Conservation (phyloP, 2,113 vertebrate species). For the Drymodes brunneopygia region DNA sequence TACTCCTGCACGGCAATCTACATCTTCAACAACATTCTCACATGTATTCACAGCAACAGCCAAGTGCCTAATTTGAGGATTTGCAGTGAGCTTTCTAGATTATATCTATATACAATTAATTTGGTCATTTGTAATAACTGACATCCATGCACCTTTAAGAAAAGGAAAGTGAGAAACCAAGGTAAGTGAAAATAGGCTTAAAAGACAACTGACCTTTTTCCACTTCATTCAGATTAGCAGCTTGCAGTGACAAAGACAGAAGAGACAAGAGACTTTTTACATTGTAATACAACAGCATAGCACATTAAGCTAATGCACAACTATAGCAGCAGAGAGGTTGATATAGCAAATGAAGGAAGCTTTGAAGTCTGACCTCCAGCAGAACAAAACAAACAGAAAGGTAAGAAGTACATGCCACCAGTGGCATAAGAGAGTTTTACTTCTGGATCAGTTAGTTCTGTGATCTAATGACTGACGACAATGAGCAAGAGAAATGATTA, state of each 20-base stretch:
- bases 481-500: slow-evolving; percentile 37
- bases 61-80: neutral
- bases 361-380: slow-evolving; percentile 61
- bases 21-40: neutral
- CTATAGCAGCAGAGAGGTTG: slow-evolving; percentile 71
- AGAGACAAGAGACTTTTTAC: slow-evolving; percentile 86
- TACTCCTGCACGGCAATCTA: neutral
- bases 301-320: slow-evolving; percentile 73
- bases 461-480: neutral
- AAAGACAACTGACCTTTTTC: slow-evolving; percentile 98
- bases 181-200: slow-evolving; percentile 73
- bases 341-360: slow-evolving; percentile 52
- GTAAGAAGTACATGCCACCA: neutral
- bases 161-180: slow-evolving; percentile 57
- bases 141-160: slow-evolving; percentile 60
- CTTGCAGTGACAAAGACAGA: slow-evolving; percentile 87
- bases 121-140: neutral
- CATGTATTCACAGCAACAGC: neutral
- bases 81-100: slow-evolving; percentile 28
- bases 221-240: slow-evolving; percentile 99
- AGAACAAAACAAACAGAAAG: slow-evolving; percentile 55
- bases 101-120: neutral
- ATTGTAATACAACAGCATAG: slow-evolving; percentile 73
- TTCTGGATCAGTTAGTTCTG: neutral
- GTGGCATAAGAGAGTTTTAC: neutral